Evolutionary conservation across 2,113 vertebrate genomes (phyloP), one percentile per base, ranked within the genome.

Genomic region (Chamaetylas fuelleborni): DNA sequence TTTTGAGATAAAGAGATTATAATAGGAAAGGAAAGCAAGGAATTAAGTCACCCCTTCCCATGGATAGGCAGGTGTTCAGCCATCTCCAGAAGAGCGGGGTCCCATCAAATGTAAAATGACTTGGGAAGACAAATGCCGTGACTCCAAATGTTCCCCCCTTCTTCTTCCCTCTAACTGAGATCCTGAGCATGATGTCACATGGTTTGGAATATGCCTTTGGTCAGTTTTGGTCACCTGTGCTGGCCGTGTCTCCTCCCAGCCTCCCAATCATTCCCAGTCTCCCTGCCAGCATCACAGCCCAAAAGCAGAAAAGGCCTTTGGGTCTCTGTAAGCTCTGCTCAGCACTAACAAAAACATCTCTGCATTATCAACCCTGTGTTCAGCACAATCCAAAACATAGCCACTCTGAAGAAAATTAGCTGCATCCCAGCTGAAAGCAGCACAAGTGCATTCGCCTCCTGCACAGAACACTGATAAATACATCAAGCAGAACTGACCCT

Each of bases 201-300:
- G 16, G 8, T 50, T 25, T 76, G 51, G 20, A 66, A 42, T 31
- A 58, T 43, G 4, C 14, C 11, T 67, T 50, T 66, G 25, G 43
- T 31, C 31, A 14, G 34, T 26, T 50, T 13, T 34, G 17, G 31
- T 67, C 43, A 50, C 31, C 36, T 66, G 8, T 76, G 18, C 53
- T 50, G 36, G 14, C 13, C 50, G 8, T 76, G 25, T 50, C 43
- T 76, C 43, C 36, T 58, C 19, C 29, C 7, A 0, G 1, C 14
- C n/a, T 64, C 29, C 5, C 34, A 48, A 12, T 6, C 34, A 16
- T 3, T 6, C 34, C 28, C 29, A 29, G 16, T 19, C 6, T 85
- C 43, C 31, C 51, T 50, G 31, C 31, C 13, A 25, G 16, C 1
- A 0, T 42, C 0, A 0, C 34, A 6, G 10, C 13, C 25, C 20